These are phyloP conservation scores for Callitettix versicolor DNA, from an alignment of 1,140 invertebrate species.

Conservation along the genomic window DNA sequence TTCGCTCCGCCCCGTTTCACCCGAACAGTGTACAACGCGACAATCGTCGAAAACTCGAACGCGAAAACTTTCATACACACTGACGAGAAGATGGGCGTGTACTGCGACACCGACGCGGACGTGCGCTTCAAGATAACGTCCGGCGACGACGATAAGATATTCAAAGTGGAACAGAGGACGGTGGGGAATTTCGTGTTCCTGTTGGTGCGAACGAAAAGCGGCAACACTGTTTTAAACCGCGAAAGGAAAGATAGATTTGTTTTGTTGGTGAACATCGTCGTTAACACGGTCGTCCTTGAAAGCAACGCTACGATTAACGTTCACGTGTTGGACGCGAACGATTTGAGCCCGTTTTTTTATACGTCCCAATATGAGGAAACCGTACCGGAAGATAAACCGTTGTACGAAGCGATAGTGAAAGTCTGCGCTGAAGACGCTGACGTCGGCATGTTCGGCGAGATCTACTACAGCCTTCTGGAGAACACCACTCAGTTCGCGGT, in stretches of 20 bases:
- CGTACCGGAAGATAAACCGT: conserved; percentile 78
- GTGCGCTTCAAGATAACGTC: conserved; percentile 70
- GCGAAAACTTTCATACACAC: conserved; percentile 66
- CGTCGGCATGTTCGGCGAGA: conserved; percentile 83
- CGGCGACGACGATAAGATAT: conserved; percentile 78
- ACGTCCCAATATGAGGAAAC: conserved; percentile 69
- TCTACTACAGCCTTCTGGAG: conserved; percentile 84
- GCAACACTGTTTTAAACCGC: conserved; percentile 75
- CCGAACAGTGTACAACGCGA: conserved; percentile 68
- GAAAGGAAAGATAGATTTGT: conserved; percentile 75
- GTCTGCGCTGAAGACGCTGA: conserved; percentile 89
- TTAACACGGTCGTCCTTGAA: conserved; percentile 33
- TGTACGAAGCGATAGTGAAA: conserved; percentile 62
- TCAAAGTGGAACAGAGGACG: conserved; percentile 75
- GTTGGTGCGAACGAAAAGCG: conserved; percentile 70
- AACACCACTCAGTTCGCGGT: conserved; percentile 79
- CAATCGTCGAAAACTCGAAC: conserved; percentile 80
- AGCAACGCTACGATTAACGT: conserved; percentile 53
- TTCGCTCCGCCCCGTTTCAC: conserved; percentile 47
- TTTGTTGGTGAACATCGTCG: conserved; percentile 59
- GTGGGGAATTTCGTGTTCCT: conserved; percentile 91
- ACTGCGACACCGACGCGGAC: conserved; percentile 43
- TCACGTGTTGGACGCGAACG: conserved; percentile 76
- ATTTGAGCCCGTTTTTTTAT: conserved; percentile 83
- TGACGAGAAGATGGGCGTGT: conserved; percentile 55